Evolutionary conservation across 2,113 vertebrate species (phyloP), one percentile per base, ranked within the genome.

Genomic region (Psephotus haematonotus): DNA sequence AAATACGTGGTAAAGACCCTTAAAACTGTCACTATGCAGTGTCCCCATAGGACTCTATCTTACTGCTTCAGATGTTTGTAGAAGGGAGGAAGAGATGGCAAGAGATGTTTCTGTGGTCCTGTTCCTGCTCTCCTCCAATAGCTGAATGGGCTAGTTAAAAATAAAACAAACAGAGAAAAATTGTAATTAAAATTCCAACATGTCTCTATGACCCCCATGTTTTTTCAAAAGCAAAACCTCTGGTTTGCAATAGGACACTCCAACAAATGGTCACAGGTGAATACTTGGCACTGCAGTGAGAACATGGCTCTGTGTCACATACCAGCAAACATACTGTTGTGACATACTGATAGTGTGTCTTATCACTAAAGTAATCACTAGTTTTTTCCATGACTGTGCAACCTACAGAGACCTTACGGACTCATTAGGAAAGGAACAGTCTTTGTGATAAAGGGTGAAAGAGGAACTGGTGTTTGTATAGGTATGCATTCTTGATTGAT

Each of bases 221-320:
- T 37, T 64, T 88, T 65, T 8, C 8, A 63, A 80, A 87, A 52
- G 47, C 55, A 62, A 62, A 15, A 39, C 1, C 31, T 46, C 33
- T 62, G 16, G 39, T 85, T 43, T 60, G 23, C n/a, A 88, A 29
- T 28, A 63, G 57, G 71, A 75, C 41, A 31, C 22, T 46, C 25
- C 37, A 78, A 39, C 13, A 39, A 74, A 49, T 1, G 1, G 72
- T 31, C 37, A 63, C 1, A 2, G 24, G 33, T 44, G 31, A 78
- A 62, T 1, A 67, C 16, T 27, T 8, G 4, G 60, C 59, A 65
- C 23, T 35, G 28, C 50, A 70, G 37, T 8, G 35, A 79, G 57
- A 8, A 44, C 37, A 24, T 2, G 1, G 0, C 3, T 1, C 31
- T 2, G 0, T 9, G 44, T 44, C 60, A 60, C 44, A 35, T 20